Evolutionary conservation across 1,140 invertebrate genomes (phyloP).

Genomic region (Pteromalus puparum): DNA sequence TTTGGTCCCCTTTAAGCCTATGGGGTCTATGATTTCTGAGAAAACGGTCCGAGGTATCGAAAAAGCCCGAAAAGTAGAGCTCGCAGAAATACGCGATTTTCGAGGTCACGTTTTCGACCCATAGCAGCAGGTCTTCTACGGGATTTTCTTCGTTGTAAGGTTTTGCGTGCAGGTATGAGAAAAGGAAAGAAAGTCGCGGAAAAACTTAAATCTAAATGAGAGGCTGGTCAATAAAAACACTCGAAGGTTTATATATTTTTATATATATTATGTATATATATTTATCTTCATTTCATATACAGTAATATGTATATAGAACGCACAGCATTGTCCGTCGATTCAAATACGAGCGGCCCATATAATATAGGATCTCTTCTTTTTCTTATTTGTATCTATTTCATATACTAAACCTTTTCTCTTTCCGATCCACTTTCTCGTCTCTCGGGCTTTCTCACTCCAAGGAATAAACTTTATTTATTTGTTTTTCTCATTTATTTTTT

Average conservation of each 20-base stretch:
- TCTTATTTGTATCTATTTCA: constrained; percentile 24
- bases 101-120: too few relatives aligned
- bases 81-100: too few relatives aligned
- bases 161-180: too few relatives aligned
- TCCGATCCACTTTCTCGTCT: too few relatives aligned
- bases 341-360: constrained; percentile 26
- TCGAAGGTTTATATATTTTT: constrained; percentile 17
- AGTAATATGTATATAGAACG: constrained; percentile 54
- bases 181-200: too few relatives aligned
- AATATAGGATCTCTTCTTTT: constrained; percentile 35
- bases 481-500: constrained; percentile 11
- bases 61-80: too few relatives aligned
- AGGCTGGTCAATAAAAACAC: constrained; percentile 13
- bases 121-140: too few relatives aligned
- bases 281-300: constrained; percentile 50
- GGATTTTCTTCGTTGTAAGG: too few relatives aligned
- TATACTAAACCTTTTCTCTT: constrained; percentile 25
- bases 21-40: too few relatives aligned
- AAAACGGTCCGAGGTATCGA: too few relatives aligned
- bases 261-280: constrained; percentile 50
- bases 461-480: constrained; percentile 31
- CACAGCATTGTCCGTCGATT: constrained; percentile 42
- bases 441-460: not conserved
- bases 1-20: too few relatives aligned
- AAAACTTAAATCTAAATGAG: not conserved